A percentile compares a stretch with the other conserved stretches of the same genome.
Conservation (phyloP, 1,140 invertebrate genomes). For the Ostrea denselamellosa region DNA sequence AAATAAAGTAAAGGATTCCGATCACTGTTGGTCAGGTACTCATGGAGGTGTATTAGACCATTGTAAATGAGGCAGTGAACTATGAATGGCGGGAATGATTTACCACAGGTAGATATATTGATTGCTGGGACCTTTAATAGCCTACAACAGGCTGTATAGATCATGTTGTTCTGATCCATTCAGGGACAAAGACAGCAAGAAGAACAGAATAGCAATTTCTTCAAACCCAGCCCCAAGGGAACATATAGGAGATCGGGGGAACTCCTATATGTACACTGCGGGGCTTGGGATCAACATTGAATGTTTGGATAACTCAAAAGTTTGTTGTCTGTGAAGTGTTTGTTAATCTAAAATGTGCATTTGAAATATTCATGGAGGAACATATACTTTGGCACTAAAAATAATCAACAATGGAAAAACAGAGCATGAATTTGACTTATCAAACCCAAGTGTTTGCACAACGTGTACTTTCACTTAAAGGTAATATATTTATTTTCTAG, state of each 20-base stretch:
- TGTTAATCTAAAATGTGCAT: not conserved
- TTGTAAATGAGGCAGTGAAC: not conserved
- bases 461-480: conserved; percentile 56
- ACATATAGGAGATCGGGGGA: conserved; percentile 49
- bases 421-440: conserved; percentile 56
- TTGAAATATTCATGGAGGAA: conserved; percentile 27
- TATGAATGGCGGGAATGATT: conserved; percentile 41
- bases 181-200: not conserved
- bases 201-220: not conserved
- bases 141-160: conserved; percentile 1
- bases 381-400: conserved; percentile 50
- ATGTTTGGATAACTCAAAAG: not conserved
- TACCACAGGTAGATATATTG: conserved; percentile 37
- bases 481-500: conserved; percentile 26
- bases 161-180: conserved; percentile 5
- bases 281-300: conserved; percentile 24
- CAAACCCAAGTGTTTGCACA: conserved; percentile 58
- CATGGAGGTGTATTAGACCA: not conserved
- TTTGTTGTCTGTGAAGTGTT: conserved; percentile 19
- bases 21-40: not conserved
- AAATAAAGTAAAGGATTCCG: not conserved
- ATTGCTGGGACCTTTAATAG: conserved; percentile 27
- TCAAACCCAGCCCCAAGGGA: conserved; percentile 40
- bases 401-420: conserved; percentile 49
- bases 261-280: conserved; percentile 43